Base-by-base conservation (phyloP, 2,888 invertebrate species). In the Microctonus hyperodae region DNA sequence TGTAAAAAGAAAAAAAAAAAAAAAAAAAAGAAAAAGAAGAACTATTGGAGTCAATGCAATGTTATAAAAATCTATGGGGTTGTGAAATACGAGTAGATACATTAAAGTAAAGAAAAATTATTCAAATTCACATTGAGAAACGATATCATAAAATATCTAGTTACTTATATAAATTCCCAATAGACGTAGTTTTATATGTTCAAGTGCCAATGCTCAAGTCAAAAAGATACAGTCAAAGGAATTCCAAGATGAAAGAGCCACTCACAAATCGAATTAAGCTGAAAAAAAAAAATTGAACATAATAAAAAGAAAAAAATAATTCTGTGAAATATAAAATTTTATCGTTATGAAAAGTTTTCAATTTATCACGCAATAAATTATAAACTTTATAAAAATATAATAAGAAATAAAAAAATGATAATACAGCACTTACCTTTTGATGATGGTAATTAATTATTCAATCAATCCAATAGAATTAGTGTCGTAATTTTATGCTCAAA, bases 81-180 rank as follows among this genome's bases (percentile, higher is more conserved):
- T n/a, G n/a, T n/a, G n/a, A n/a, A n/a, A n/a, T n/a, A n/a, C n/a
- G n/a, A n/a, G n/a, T 48, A 48, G 13, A 23, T 55, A 28, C 13
- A 22, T 1, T 25, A 55, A 28, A 56, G 35, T 23, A 23, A 58
- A 35, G 13, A 11, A 40, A 37, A 58, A 58, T 58, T 37, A 58
- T 58, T 58, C 25, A 58, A 58, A 58, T 58, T 22, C 58, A 28
- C 7, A 22, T 58, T 20, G 58, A 58, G 37, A 37, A 23, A 37
- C n/a, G n/a, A 51, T 58, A 33, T n/a, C 58, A 7, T 23, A 25
- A 40, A 40, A 58, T 23, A 33, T 58, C 22, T n/a, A 23, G 23
- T 13, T 40, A 7, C 37, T 37, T 6, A 10, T 35, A 35, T 1
- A 35, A 35, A 9, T 35, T 2, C 10, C 10, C 6, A 2, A 35